Evolutionary conservation across 2,797 vertebrate genomes (phyloP).

Genomic region (Etheostoma perlongum): DNA sequence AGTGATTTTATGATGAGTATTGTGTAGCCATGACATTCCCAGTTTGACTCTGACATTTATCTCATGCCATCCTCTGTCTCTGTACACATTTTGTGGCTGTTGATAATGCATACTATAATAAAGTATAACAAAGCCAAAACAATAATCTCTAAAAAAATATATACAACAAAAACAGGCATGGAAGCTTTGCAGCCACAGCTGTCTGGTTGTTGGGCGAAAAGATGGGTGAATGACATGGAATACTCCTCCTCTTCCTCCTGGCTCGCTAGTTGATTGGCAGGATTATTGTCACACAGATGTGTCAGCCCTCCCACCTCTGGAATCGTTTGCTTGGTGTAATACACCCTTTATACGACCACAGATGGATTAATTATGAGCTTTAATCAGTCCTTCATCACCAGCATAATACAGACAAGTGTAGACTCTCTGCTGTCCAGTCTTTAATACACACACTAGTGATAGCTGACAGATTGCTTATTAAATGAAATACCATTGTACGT

Average conservation of each 20-base stretch:
- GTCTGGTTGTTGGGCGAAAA: background rate
- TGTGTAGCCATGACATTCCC: background rate
- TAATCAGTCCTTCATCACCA: conserved; percentile 48
- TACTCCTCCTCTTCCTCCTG: conserved; percentile 7
- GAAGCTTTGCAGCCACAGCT: background rate
- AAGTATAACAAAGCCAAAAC: background rate
- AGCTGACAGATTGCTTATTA: conserved; percentile 33
- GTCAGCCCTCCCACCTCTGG: conserved; percentile 26
- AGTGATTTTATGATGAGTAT: background rate
- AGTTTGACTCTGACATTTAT: background rate
- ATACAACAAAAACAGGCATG: background rate
- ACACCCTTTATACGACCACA: conserved; percentile 35
- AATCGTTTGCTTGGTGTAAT: background rate
- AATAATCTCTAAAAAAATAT: background rate
- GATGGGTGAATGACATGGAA: background rate
- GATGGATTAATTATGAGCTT: conserved; percentile 61
- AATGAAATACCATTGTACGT: conserved; percentile 24
- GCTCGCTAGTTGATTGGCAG: conserved; percentile 24
- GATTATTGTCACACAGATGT: conserved; percentile 42
- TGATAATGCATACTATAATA: too few species aligned
- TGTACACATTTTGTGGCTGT: background rate
- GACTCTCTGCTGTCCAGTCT: conserved; percentile 1
- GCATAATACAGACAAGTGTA: conserved; percentile 22
- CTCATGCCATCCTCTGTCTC: background rate
- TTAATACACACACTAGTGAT: conserved; percentile 1